These are phyloP conservation scores for Nebria ingens DNA, from an alignment of 1,140 invertebrate genomes.

Conservation along the genomic window DNA sequence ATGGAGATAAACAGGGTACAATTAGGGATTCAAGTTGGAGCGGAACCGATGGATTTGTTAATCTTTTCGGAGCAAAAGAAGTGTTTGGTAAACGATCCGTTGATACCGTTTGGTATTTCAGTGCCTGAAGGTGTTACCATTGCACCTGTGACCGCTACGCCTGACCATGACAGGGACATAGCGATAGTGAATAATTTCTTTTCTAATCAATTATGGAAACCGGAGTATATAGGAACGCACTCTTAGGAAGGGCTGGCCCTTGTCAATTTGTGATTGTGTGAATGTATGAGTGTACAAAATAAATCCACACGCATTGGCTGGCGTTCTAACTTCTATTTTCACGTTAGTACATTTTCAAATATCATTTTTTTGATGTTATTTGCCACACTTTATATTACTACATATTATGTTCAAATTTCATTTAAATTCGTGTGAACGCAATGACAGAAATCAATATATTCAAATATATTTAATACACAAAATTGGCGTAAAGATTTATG, in stretches of 20 bases:
- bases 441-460: too few species aligned
- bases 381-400: too few species aligned
- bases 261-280: background rate
- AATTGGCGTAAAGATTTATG: too few species aligned
- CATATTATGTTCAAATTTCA: too few species aligned
- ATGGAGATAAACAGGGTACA: constrained; percentile 8
- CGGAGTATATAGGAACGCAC: constrained; percentile 39
- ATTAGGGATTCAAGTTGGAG: constrained; percentile 11
- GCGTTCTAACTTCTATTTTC: too few species aligned
- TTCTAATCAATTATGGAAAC: constrained; percentile 45
- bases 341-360: too few species aligned
- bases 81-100: constrained; percentile 27
- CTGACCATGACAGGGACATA: constrained; percentile 36
- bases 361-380: too few species aligned
- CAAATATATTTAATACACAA: too few species aligned
- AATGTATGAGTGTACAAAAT: background rate
- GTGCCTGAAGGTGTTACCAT: constrained; percentile 36
- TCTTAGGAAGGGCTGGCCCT: constrained; percentile 25
- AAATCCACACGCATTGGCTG: too few species aligned
- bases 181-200: constrained; percentile 44
- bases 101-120: constrained; percentile 34
- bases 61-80: constrained; percentile 10
- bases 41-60: background rate
- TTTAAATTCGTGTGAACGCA: too few species aligned
- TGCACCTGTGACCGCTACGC: constrained; percentile 30